These are phyloP conservation scores for Cacatua alba DNA, from an alignment of 2,113 vertebrate genomes.

Conservation along the genomic window DNA sequence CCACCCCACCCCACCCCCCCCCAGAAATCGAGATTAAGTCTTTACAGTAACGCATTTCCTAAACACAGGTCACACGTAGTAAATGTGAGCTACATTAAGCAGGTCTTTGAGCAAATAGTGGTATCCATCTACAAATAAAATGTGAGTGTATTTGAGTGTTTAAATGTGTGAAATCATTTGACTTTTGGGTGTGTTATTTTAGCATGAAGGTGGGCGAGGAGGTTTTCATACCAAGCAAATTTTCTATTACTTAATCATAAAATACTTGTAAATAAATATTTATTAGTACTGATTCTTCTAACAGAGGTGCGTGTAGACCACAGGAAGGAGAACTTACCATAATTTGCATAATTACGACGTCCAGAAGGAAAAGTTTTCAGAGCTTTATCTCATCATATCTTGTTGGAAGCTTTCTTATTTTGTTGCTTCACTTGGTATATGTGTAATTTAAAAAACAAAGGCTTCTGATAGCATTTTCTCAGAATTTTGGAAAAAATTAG, in stretches of 20 bases:
- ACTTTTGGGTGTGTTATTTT: background rate
- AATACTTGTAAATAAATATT: background rate
- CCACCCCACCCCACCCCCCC: no score
- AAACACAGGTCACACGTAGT: fast-evolving
- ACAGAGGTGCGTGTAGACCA: fast-evolving
- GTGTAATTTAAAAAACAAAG: background rate
- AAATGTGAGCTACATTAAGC: fast-evolving
- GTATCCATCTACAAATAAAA: fast-evolving
- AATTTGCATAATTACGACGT: background rate
- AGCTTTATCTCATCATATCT: background rate
- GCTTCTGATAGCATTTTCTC: background rate
- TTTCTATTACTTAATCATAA: background rate
- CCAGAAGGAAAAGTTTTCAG: background rate
- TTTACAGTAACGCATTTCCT: fast-evolving
- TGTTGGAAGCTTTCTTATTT: background rate
- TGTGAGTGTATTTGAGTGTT: background rate
- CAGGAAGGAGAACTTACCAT: fast-evolving
- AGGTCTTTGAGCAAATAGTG: background rate
- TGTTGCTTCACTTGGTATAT: background rate
- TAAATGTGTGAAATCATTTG: background rate
- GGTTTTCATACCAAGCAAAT: background rate
- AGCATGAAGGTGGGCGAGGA: background rate
- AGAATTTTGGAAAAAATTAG: background rate
- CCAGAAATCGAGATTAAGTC: fast-evolving
- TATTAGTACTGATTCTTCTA: background rate